These are phyloP conservation scores for Zelostemma sp. DNA, from an alignment of 1,140 invertebrate species.

Conservation along the genomic window DNA sequence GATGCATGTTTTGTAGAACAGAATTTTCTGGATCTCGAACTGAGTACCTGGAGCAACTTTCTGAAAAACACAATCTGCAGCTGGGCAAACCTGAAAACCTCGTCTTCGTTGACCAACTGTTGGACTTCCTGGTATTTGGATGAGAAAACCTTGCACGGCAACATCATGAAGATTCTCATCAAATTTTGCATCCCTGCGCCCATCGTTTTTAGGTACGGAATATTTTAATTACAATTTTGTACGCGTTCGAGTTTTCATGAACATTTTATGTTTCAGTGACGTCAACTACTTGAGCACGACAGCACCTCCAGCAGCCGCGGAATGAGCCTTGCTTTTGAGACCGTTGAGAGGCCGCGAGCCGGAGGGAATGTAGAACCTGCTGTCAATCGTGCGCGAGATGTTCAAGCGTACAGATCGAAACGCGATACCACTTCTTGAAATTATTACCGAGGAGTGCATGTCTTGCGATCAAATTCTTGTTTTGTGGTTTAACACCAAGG, in stretches of 20 bases:
- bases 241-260: slow-evolving; percentile 82
- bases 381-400: slow-evolving; percentile 98
- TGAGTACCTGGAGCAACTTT: slow-evolving; percentile 84
- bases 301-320: slow-evolving; percentile 95
- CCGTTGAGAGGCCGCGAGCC: slow-evolving; percentile 95
- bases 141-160: slow-evolving; percentile 71
- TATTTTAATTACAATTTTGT: slow-evolving; percentile 68
- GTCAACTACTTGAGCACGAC: slow-evolving; percentile 97
- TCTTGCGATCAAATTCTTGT: slow-evolving; percentile 96
- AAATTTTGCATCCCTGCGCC: slow-evolving; percentile 15
- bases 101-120: slow-evolving; percentile 85
- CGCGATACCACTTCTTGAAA: slow-evolving; percentile 92
- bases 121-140: too few species aligned
- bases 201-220: not conserved
- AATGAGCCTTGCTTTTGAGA: slow-evolving; percentile 94
- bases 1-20: slow-evolving; percentile 86
- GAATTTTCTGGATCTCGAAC: slow-evolving; percentile 74
- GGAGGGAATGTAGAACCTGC: slow-evolving; percentile 98
- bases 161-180: slow-evolving; percentile 56
- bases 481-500: slow-evolving; percentile 99
- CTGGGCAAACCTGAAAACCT: slow-evolving; percentile 92
- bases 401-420: slow-evolving; percentile 96
- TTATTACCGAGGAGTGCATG: slow-evolving; percentile 97
- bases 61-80: slow-evolving; percentile 87
- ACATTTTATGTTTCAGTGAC: slow-evolving; percentile 77